Base-by-base conservation (phyloP, 2,797 vertebrate species). In the Sternarchorhynchus goeldii region DNA sequence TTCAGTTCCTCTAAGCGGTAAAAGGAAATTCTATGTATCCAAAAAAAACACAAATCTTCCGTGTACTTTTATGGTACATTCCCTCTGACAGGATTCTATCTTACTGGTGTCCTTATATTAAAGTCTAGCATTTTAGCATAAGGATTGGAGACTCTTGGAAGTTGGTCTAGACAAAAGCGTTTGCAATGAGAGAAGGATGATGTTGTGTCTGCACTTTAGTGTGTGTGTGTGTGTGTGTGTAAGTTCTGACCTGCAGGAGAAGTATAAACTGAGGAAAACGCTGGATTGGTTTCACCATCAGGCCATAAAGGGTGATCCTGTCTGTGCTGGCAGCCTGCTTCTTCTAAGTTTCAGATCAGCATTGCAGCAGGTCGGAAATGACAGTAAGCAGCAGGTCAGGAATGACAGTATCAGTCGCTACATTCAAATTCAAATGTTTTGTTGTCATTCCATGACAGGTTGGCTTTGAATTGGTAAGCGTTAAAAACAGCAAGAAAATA, bases 251-350 rank as follows among this genome's bases (percentile, higher is more conserved):
- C 94, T 95, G 95, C 21, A 96, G 87, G 36, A 95, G 91, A 1
- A 96, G 93, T 77, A 96, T 96, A 85, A 96, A 96, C 88, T 96
- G 95, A 0, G 95, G 95, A 79, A 96, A 96, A 63, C 95, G 89
- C 83, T 96, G 95, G 85, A 96, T 95, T 53, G 95, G 95, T 53
- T 96, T 96, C 87, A 96, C 95, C 95, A 96, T 96, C 83, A 96
- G 84, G 41, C 94, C 95, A 0, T 96, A 95, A 75, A 96, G 94
- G 0, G 95, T 96, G 84, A 95, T 94, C 0, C 95, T 91, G 87
- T 96, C 95, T 0, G 91, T 20, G 0, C 94, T 96, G 71, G 91
- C 87, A 64, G 94, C 93, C 86, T 96, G 95, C 78, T 94, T 92
- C 85, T 93, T 93, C 95, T 95, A 88, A 0, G n/a, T 1, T 6